Evolutionary conservation across 2,113 vertebrate genomes (phyloP).

Genomic region (Tragelaphus strepsiceros): DNA sequence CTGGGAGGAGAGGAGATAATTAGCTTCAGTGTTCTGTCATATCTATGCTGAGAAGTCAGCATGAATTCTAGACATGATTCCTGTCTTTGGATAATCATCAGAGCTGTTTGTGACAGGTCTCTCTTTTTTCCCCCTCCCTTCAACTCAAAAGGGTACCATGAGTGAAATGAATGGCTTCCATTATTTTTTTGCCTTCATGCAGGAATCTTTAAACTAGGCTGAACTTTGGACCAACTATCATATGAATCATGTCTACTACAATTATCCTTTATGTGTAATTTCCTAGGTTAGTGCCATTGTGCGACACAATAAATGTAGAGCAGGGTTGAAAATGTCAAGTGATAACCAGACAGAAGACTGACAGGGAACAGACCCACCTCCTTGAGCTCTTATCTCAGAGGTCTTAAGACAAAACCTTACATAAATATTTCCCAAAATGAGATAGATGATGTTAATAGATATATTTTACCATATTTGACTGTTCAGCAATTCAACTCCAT

Average conservation of each 20-base stretch:
- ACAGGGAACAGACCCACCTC: neutral
- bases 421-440: neutral
- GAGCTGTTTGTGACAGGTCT: neutral
- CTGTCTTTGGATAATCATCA: neutral
- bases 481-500: neutral
- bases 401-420: neutral
- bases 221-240: neutral
- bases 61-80: conserved; percentile 4
- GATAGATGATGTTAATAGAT: neutral
- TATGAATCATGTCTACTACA: neutral
- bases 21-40: neutral
- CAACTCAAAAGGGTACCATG: neutral
- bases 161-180: conserved; percentile 30
- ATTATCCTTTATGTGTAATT: neutral
- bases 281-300: neutral
- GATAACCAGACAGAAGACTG: neutral
- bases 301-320: neutral
- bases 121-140: neutral
- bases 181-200: neutral
- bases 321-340: neutral
- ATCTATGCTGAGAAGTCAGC: conserved; percentile 20
- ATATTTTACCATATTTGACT: neutral
- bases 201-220: conserved; percentile 6
- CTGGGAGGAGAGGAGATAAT: neutral
- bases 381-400: neutral